phyloP scores from a whole-genome alignment of 2,797 vertebrate species.

The Cichlasoma orientale region DNA sequence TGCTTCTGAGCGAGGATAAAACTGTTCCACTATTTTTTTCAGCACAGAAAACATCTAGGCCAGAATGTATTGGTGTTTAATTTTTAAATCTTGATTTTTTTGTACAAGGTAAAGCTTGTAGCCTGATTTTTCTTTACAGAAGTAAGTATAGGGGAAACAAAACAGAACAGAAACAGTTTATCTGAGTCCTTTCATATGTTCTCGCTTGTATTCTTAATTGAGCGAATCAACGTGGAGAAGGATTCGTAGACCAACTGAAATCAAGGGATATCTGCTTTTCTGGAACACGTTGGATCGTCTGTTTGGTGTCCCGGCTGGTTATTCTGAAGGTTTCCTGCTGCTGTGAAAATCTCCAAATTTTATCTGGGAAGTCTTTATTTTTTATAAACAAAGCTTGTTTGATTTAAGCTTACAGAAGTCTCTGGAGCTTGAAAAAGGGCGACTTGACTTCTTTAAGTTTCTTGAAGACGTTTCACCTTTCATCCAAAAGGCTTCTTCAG shows the following conservation, averaged over 20 bases:
- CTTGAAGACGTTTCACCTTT: no score
- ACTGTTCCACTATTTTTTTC: not conserved
- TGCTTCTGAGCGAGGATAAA: constrained; percentile 8
- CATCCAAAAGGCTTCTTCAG: no score
- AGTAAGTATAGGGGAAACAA: no score
- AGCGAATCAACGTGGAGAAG: not conserved
- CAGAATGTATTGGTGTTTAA: not conserved
- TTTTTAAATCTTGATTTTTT: not conserved
- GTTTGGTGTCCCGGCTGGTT: not conserved
- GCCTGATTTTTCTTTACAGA: not conserved
- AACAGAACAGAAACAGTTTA: not conserved
- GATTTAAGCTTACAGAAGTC: not conserved
- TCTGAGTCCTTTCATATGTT: not conserved
- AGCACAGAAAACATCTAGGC: not conserved
- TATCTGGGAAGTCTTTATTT: not conserved
- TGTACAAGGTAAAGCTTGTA: not conserved
- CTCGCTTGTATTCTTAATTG: not conserved
- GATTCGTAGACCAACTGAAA: not conserved
- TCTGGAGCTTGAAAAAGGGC: no score
- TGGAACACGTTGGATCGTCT: no score
- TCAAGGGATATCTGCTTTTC: not conserved
- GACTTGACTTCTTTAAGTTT: no score
- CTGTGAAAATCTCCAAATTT: accelerated
- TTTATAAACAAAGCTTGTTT: not conserved
- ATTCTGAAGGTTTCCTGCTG: not conserved